Percentiles rank a stretch among this genome's conserved stretches.
phyloP scores from a whole-genome alignment of 2,888 invertebrate species.

The Pterobdella sp. region DNA sequence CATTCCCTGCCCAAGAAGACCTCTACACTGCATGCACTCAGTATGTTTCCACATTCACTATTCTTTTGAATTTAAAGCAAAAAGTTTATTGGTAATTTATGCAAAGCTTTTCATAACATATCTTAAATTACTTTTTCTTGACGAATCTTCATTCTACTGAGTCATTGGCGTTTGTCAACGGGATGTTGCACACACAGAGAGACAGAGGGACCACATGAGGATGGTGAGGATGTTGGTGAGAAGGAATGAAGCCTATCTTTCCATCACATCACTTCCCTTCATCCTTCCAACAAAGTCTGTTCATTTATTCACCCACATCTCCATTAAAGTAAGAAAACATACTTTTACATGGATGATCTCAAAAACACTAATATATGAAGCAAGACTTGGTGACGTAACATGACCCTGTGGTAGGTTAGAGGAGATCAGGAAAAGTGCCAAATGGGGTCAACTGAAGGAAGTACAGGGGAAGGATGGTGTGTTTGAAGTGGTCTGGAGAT shows the following conservation, averaged over 20 bases:
- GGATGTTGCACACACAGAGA: no score
- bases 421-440: not conserved
- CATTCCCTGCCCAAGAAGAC: constrained; percentile 61
- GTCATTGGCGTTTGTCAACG: no score
- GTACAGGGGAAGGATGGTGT: constrained; percentile 47
- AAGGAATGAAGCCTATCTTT: not conserved
- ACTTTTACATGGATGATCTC: not conserved
- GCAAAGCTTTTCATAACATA: no score
- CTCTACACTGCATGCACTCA: not conserved
- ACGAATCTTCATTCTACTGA: no score
- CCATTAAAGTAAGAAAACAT: not conserved
- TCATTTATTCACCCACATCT: not conserved
- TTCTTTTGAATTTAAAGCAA: no score
- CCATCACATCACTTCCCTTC: not conserved
- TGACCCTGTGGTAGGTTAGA: not conserved
- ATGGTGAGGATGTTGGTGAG: constrained; percentile 6
- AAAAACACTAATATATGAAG: not conserved
- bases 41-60: not conserved
- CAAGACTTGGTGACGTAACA: not conserved
- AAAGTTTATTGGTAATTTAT: no score
- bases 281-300: not conserved
- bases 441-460: not conserved
- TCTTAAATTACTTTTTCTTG: no score
- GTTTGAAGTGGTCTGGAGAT: constrained; percentile 79
- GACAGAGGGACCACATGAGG: not conserved